These are phyloP conservation scores for Belonocnema kinseyi DNA, from an alignment of 1,140 invertebrate genomes.

Conservation along the genomic window DNA sequence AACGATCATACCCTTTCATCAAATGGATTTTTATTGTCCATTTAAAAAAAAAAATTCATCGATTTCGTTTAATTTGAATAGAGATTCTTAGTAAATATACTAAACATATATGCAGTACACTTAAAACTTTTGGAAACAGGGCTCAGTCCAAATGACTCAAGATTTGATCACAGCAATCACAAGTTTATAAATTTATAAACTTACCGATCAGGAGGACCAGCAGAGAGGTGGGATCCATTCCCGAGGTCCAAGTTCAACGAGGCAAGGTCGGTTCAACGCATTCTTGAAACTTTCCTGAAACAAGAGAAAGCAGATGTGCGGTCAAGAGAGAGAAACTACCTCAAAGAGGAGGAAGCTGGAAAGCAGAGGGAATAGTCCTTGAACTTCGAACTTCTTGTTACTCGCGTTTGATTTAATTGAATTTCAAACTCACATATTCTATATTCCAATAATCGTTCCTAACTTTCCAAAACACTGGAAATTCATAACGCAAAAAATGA, in stretches of 20 bases:
- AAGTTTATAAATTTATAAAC: conserved; percentile 44
- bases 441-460: background rate
- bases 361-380: conserved; percentile 5
- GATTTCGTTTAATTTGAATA: too few relatives aligned
- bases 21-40: too few relatives aligned
- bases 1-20: too few relatives aligned
- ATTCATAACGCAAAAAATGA: too few relatives aligned
- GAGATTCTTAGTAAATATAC: too few relatives aligned
- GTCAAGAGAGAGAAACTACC: conserved; percentile 41
- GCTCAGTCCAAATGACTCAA: too few relatives aligned
- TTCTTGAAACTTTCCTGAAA: conserved; percentile 69
- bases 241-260: conserved; percentile 59
- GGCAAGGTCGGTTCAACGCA: conserved; percentile 64
- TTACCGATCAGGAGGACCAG: conserved; percentile 69
- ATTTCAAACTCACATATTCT: background rate
- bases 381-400: conserved; percentile 16
- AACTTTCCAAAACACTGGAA: too few relatives aligned
- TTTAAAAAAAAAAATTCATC: too few relatives aligned
- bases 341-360: conserved; percentile 31
- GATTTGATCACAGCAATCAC: background rate
- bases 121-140: too few relatives aligned
- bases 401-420: background rate
- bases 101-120: too few relatives aligned
- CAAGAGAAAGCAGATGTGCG: conserved; percentile 46
- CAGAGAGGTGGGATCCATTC: conserved; percentile 68